These are phyloP conservation scores for Eurytoma californica DNA, from an alignment of 2,888 invertebrate species.

Conservation along the genomic window DNA sequence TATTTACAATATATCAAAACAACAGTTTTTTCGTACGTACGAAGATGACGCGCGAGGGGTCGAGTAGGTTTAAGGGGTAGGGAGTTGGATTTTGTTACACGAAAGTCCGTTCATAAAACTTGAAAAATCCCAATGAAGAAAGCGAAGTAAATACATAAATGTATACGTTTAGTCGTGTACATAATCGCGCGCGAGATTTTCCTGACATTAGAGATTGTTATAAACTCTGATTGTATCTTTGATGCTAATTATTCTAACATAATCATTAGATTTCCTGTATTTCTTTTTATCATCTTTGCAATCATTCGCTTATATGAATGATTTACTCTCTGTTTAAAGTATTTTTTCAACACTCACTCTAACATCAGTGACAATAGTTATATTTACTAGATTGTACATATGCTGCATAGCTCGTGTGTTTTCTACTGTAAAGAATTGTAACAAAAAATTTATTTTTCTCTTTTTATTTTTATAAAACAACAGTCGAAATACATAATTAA, in stretches of 20 bases:
- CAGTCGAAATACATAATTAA: conserved; percentile 3
- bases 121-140: conserved; percentile 49
- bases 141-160: conserved; percentile 44
- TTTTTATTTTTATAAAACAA: neutral
- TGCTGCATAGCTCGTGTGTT: conserved; percentile 22
- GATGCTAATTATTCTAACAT: conserved; percentile 37
- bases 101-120: conserved; percentile 47
- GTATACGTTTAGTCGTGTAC: conserved; percentile 30
- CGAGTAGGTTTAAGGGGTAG: conserved; percentile 33
- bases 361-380: conserved; percentile 12
- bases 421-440: conserved; percentile 3
- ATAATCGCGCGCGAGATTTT: conserved; percentile 38
- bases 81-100: conserved; percentile 24
- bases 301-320: conserved; percentile 31
- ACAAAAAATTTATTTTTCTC: neutral
- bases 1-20: conserved; percentile 71
- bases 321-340: conserved; percentile 26
- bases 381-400: conserved; percentile 29
- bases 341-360: conserved; percentile 8
- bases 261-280: conserved; percentile 17
- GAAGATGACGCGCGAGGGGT: conserved; percentile 54
- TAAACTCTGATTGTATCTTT: conserved; percentile 47
- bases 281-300: conserved; percentile 23
- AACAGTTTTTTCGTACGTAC: conserved; percentile 58
- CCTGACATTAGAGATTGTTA: conserved; percentile 40